phyloP scores from a whole-genome alignment of 2,888 invertebrate genomes.

The Lymantria monacha region DNA sequence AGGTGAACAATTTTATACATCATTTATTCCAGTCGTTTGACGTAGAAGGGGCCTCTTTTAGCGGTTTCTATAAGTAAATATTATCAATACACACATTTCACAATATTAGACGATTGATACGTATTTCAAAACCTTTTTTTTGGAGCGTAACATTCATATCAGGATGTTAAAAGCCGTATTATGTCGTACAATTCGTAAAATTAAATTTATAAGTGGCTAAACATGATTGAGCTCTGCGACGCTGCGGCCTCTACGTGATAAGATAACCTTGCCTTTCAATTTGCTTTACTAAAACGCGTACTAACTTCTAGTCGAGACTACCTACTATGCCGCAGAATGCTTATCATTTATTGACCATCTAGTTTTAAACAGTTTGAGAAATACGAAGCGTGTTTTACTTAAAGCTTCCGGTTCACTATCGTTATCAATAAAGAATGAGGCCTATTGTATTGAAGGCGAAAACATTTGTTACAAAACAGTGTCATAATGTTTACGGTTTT shows the following conservation, averaged over 20 bases:
- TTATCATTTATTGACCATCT: conserved; percentile 45
- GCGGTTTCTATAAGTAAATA: not conserved
- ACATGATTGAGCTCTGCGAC: conserved; percentile 34
- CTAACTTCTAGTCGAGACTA: conserved; percentile 44
- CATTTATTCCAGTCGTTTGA: conserved; percentile 6
- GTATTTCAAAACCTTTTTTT: too few relatives aligned
- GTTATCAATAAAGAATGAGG: conserved; percentile 34
- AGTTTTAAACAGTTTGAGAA: conserved; percentile 15
- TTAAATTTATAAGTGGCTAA: conserved; percentile 30
- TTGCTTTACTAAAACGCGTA: conserved; percentile 57
- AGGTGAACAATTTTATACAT: conserved; percentile 9
- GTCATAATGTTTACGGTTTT: conserved; percentile 7
- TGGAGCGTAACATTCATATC: too few relatives aligned
- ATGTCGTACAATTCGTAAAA: too few relatives aligned
- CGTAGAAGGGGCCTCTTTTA: conserved; percentile 9
- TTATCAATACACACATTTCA: not conserved
- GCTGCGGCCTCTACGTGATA: conserved; percentile 68
- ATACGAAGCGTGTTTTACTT: conserved; percentile 10
- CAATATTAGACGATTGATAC: too few relatives aligned
- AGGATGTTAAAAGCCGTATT: too few relatives aligned
- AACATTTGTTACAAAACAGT: conserved; percentile 7
- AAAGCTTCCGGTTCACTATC: conserved; percentile 20
- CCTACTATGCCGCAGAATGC: conserved; percentile 39
- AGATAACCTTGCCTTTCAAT: conserved; percentile 81
- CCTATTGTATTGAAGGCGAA: conserved; percentile 14